phyloP scores from a whole-genome alignment of 2,797 vertebrate genomes.

The Agapornis canus region DNA sequence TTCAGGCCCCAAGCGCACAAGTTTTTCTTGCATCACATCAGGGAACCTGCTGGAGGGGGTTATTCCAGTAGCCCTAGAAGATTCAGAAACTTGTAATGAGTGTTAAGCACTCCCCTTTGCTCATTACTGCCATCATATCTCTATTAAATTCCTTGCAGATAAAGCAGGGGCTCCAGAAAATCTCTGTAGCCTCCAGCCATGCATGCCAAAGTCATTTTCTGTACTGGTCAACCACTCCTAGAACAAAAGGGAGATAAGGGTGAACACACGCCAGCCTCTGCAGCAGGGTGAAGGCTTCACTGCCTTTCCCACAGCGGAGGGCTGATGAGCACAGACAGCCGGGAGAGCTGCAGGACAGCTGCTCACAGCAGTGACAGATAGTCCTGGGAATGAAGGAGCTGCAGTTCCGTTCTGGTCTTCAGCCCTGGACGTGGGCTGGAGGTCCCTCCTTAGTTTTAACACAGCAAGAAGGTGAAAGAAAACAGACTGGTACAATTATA shows the following conservation, averaged over 20 bases:
- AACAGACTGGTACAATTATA: neutral
- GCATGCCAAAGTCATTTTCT: neutral
- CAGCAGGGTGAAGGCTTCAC: neutral
- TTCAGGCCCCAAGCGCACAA: neutral
- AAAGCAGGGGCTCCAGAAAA: neutral
- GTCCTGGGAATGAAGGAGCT: neutral
- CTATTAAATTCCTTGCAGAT: neutral
- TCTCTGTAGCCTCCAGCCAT: neutral
- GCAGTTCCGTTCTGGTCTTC: neutral
- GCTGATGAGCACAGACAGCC: neutral
- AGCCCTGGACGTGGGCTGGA: neutral
- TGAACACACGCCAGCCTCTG: neutral
- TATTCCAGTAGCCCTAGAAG: neutral
- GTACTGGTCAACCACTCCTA: neutral
- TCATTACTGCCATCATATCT: neutral
- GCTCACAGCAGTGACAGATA: neutral
- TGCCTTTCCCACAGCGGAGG: neutral
- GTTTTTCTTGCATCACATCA: neutral
- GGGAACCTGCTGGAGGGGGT: neutral
- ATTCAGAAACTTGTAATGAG: neutral
- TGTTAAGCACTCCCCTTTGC: neutral
- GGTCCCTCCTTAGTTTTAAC: neutral
- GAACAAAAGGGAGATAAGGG: neutral
- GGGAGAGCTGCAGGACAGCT: neutral
- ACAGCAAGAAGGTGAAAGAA: neutral